A percentile compares a stretch with the other conserved stretches of the same genome.
phyloP scores from a whole-genome alignment of 2,797 vertebrate species.

The Periophthalmus magnuspinnatus region DNA sequence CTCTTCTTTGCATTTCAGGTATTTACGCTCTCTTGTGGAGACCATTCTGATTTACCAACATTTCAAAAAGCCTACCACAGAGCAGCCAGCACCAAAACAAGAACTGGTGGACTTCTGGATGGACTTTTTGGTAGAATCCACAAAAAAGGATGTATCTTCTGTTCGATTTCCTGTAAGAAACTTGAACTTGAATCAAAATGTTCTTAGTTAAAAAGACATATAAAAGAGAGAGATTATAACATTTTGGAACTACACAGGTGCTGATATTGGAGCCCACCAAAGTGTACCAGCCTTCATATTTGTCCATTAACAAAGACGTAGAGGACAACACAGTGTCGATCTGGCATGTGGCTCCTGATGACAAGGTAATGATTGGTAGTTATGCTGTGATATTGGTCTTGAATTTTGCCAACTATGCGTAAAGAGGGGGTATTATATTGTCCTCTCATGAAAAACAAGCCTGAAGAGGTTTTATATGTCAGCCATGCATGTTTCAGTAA shows the following conservation, averaged over 20 bases:
- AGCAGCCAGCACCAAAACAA: slow-evolving; percentile 85
- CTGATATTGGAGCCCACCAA: slow-evolving; percentile 97
- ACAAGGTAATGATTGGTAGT: slow-evolving; percentile 80
- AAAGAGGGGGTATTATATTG: no score
- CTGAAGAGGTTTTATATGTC: no score
- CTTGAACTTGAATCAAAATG: not conserved
- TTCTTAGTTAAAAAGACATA: not conserved
- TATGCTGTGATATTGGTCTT: not conserved
- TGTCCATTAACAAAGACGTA: slow-evolving; percentile 95
- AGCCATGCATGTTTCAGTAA: no score
- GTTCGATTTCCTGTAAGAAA: slow-evolving; percentile 94
- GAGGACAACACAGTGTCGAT: slow-evolving; percentile 95
- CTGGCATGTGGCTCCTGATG: slow-evolving; percentile 94
- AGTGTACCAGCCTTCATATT: slow-evolving; percentile 95
- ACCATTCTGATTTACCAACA: slow-evolving; percentile 95
- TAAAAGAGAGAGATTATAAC: not conserved
- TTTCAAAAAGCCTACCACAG: slow-evolving; percentile 86
- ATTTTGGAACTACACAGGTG: slow-evolving; percentile 74
- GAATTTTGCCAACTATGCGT: no score
- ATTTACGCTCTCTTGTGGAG: slow-evolving; percentile 91
- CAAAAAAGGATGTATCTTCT: slow-evolving; percentile 91
- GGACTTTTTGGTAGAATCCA: slow-evolving; percentile 96
- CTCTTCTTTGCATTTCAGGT: slow-evolving; percentile 75
- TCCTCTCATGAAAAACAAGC: no score
- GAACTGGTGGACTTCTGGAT: slow-evolving; percentile 98